phyloP scores from a whole-genome alignment of 2,888 invertebrate genomes.

The Metalampra italica region DNA sequence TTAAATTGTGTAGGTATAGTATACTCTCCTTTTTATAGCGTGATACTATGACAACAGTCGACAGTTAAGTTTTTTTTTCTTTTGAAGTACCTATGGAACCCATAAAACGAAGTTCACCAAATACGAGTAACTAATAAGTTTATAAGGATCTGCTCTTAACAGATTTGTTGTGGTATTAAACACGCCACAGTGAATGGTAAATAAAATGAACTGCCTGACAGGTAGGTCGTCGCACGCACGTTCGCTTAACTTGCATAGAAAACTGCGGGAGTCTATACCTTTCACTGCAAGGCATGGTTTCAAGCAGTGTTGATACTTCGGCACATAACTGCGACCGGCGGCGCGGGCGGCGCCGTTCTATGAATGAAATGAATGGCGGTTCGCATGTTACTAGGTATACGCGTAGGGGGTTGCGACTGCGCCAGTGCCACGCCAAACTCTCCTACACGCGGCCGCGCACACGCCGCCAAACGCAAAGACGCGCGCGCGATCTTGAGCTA shows the following conservation, averaged over 20 bases:
- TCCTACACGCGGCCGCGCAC: conserved; percentile 35
- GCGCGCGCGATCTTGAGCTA: conserved; percentile 18
- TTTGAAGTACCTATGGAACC: too few relatives aligned
- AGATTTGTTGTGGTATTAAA: too few relatives aligned
- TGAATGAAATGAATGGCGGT: conserved; percentile 25
- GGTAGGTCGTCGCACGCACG: conserved; percentile 11
- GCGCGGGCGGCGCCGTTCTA: conserved; percentile 7
- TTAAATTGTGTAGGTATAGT: too few relatives aligned
- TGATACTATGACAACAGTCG: too few relatives aligned
- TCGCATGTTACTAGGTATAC: conserved; percentile 11
- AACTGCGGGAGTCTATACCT: conserved; percentile 18
- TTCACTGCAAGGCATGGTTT: conserved; percentile 20
- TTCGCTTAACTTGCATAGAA: conserved; percentile 17
- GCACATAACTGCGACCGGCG: not conserved
- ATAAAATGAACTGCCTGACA: not conserved
- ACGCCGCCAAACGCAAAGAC: conserved; percentile 16
- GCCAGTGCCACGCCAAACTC: conserved; percentile 40
- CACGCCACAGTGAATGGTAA: too few relatives aligned
- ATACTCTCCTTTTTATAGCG: too few relatives aligned
- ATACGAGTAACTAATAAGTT: too few relatives aligned
- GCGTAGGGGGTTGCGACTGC: conserved; percentile 20
- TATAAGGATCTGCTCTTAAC: too few relatives aligned
- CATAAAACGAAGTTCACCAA: too few relatives aligned
- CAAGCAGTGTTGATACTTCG: conserved; percentile 10
- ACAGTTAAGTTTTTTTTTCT: too few relatives aligned